These are phyloP conservation scores for Oncopodura yosiiana DNA, from an alignment of 1,140 invertebrate species.

Conservation along the genomic window DNA sequence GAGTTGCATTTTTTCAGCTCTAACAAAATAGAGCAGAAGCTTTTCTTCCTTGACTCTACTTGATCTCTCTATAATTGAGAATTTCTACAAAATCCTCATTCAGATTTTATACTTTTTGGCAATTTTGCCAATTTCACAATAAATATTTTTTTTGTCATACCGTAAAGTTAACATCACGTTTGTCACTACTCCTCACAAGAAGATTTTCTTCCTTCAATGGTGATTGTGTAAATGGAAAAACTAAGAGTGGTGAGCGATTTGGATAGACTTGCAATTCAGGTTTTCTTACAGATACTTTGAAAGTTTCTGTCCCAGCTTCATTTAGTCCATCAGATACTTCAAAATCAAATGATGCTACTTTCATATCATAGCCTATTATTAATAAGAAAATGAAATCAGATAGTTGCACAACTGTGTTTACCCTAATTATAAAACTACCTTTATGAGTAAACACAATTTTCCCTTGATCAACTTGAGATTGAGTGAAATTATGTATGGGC, in stretches of 20 bases:
- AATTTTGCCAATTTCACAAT: too few relatives aligned
- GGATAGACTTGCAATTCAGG: slow-evolving; percentile 25
- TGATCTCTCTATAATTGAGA: too few relatives aligned
- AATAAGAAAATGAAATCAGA: slow-evolving; percentile 2
- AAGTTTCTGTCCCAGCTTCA: slow-evolving; percentile 31
- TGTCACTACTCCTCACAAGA: slow-evolving; percentile 30
- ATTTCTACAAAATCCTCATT: too few relatives aligned
- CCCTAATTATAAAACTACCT: background rate
- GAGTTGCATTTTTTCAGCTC: too few relatives aligned
- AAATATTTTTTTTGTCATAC: too few relatives aligned
- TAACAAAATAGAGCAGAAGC: too few relatives aligned
- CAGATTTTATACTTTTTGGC: too few relatives aligned
- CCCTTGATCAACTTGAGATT: background rate
- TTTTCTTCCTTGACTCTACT: too few relatives aligned
- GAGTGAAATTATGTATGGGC: background rate
- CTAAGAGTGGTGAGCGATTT: slow-evolving; percentile 27
- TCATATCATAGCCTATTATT: slow-evolving; percentile 24
- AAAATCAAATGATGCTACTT: slow-evolving; percentile 33
- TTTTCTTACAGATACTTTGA: slow-evolving; percentile 30
- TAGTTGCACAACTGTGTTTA: background rate
- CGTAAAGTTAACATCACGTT: slow-evolving; percentile 31
- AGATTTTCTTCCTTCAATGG: slow-evolving; percentile 31
- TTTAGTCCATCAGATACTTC: slow-evolving; percentile 33
- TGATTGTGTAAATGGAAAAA: slow-evolving; percentile 32
- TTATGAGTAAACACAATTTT: background rate